Evolutionary conservation across 1,140 invertebrate species (phyloP).

Genomic region (Tyrophagus putrescentiae): DNA sequence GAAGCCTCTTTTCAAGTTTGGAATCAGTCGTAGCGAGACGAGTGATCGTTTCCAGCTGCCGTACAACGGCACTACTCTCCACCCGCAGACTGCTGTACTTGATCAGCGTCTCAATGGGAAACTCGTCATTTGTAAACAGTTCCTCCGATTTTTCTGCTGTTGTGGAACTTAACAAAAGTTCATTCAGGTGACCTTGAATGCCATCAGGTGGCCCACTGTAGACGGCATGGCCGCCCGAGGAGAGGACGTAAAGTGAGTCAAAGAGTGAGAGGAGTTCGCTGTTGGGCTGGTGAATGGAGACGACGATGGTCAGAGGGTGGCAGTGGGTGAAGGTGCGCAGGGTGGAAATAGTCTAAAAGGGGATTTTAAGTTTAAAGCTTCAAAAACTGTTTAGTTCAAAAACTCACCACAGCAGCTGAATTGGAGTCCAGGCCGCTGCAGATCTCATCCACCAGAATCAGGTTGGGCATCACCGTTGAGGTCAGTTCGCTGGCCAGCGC

Average conservation of each 20-base stretch:
- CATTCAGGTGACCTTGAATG: conserved; percentile 5
- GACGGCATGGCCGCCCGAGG: conserved; percentile 27
- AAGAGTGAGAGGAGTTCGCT: background rate
- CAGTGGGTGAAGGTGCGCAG: conserved; percentile 38
- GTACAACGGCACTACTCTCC: background rate
- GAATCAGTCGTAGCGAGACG: too few relatives aligned
- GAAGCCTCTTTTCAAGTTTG: background rate
- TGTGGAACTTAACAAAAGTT: background rate
- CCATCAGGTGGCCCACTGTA: conserved; percentile 27
- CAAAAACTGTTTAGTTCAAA: background rate
- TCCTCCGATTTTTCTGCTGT: background rate
- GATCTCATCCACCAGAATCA: conserved; percentile 31
- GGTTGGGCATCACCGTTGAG: conserved; percentile 13
- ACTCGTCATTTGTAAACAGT: background rate
- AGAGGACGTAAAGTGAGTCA: conserved; percentile 18
- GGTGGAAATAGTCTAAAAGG: conserved; percentile 1
- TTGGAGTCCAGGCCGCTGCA: conserved; percentile 48
- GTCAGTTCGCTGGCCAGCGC: conserved; percentile 86
- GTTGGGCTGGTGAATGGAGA: conserved; percentile 5
- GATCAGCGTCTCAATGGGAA: background rate
- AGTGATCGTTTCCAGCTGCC: too few relatives aligned
- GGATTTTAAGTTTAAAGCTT: background rate
- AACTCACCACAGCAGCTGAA: conserved; percentile 8
- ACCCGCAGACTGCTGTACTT: background rate
- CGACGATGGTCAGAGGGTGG: conserved; percentile 12